These are phyloP conservation scores for Apodemia mormo DNA, from an alignment of 2,888 invertebrate species.

Conservation along the genomic window DNA sequence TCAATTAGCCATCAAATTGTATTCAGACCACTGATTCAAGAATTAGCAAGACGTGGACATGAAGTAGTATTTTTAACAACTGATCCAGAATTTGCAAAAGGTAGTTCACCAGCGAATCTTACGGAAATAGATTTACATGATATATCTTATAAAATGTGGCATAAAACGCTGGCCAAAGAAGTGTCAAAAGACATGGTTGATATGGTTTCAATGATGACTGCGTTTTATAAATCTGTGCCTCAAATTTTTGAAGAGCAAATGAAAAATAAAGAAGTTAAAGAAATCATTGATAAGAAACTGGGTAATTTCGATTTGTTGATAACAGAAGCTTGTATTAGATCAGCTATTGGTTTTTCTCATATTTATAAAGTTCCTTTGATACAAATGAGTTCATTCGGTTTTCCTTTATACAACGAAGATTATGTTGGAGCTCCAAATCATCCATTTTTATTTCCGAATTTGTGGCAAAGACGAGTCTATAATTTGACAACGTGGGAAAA, in stretches of 20 bases:
- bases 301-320: conserved; percentile 48
- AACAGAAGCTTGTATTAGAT: conserved; percentile 43
- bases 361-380: conserved; percentile 52
- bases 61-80: conserved; percentile 56
- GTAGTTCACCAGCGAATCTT: conserved; percentile 47
- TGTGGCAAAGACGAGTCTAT: conserved; percentile 35
- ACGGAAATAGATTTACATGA: conserved; percentile 55
- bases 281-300: conserved; percentile 34
- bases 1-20: conserved; percentile 54
- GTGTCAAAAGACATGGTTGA: conserved; percentile 23
- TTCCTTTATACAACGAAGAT: conserved; percentile 28
- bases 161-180: conserved; percentile 29
- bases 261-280: conserved; percentile 31
- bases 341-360: conserved; percentile 46
- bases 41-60: conserved; percentile 56
- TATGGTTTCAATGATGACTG: conserved; percentile 18
- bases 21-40: conserved; percentile 50
- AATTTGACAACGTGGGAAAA: conserved; percentile 41
- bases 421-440: conserved; percentile 44
- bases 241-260: conserved; percentile 38
- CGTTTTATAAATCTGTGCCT: conserved; percentile 23
- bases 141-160: conserved; percentile 45
- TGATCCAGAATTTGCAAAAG: conserved; percentile 49
- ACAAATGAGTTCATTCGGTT: conserved; percentile 49
- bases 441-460: conserved; percentile 42